Percentiles rank a stretch among this genome's conserved stretches.
phyloP scores from a whole-genome alignment of 2,113 vertebrate species.

The Oxyruncus cristatus region DNA sequence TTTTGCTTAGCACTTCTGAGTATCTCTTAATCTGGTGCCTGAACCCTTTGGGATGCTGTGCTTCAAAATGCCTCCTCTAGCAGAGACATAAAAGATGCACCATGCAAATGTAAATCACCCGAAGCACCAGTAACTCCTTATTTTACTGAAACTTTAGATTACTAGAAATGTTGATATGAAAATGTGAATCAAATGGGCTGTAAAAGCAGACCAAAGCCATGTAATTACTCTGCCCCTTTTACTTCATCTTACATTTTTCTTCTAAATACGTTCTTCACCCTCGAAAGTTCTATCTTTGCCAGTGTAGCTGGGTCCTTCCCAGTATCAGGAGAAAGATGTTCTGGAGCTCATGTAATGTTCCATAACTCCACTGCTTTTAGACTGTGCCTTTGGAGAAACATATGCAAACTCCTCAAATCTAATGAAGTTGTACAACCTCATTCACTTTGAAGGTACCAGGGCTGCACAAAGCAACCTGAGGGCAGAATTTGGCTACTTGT shows the following conservation, averaged over 20 bases:
- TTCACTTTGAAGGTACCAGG: neutral
- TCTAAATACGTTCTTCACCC: neutral
- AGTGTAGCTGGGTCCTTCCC: neutral
- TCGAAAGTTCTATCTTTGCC: neutral
- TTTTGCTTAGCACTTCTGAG: constrained; percentile 52
- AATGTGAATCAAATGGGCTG: neutral
- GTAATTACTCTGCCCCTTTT: neutral
- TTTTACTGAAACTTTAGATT: neutral
- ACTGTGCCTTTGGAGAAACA: neutral
- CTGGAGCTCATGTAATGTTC: neutral
- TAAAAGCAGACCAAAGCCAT: neutral
- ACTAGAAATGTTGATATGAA: neutral
- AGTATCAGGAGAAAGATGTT: neutral
- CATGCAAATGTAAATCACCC: constrained; percentile 21
- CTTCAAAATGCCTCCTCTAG: neutral
- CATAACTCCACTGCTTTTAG: neutral
- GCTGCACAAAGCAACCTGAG: neutral
- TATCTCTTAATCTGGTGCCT: constrained; percentile 38
- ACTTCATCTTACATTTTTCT: neutral
- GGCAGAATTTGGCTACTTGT: neutral
- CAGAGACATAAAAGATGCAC: neutral
- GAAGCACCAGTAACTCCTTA: neutral
- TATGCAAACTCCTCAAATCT: neutral
- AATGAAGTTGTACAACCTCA: too few relatives aligned
- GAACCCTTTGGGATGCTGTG: constrained; percentile 4